These are phyloP conservation scores for Scaptomyza polygonia DNA, from an alignment of 2,888 invertebrate species.

Conservation along the genomic window DNA sequence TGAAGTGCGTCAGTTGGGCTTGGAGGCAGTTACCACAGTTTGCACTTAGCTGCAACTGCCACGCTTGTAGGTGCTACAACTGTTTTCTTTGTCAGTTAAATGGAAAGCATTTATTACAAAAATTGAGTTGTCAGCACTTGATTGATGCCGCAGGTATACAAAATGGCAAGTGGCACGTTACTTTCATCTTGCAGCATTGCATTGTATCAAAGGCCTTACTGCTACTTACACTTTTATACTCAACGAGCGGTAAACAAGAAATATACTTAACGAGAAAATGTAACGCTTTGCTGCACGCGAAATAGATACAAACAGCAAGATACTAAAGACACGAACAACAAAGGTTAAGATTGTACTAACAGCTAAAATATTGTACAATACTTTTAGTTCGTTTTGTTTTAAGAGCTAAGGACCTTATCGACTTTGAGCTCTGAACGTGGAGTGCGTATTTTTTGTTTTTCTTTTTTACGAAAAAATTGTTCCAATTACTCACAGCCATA, in stretches of 20 bases:
- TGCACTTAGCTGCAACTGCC: conserved; percentile 49
- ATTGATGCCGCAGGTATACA: conserved; percentile 55
- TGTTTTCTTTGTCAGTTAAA: conserved; percentile 59
- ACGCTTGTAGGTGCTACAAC: conserved; percentile 28
- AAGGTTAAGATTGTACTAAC: conserved; percentile 39
- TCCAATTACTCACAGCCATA: conserved; percentile 50
- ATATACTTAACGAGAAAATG: conserved; percentile 17
- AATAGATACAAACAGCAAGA: conserved; percentile 34
- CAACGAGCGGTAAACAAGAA: conserved; percentile 52
- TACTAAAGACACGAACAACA: conserved; percentile 33
- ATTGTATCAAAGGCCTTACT: conserved; percentile 1
- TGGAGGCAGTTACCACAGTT: conserved; percentile 37
- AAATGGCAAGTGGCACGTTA: conserved; percentile 11
- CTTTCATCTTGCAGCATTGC: conserved; percentile 2
- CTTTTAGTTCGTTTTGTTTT: conserved; percentile 20
- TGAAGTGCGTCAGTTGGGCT: conserved; percentile 41
- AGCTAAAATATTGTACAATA: conserved; percentile 35
- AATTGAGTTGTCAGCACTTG: conserved; percentile 59
- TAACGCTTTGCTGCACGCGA: conserved; percentile 33
- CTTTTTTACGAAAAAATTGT: conserved; percentile 70
- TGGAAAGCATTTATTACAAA: conserved; percentile 63
- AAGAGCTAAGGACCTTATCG: conserved; percentile 48
- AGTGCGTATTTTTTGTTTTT: conserved; percentile 27
- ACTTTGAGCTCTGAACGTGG: conserved; percentile 35
- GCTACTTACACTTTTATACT: conserved; percentile 6